A percentile compares a stretch with the other conserved stretches of the same genome.
phyloP scores from a whole-genome alignment of 2,113 vertebrate species.

The Perca flavescens region DNA sequence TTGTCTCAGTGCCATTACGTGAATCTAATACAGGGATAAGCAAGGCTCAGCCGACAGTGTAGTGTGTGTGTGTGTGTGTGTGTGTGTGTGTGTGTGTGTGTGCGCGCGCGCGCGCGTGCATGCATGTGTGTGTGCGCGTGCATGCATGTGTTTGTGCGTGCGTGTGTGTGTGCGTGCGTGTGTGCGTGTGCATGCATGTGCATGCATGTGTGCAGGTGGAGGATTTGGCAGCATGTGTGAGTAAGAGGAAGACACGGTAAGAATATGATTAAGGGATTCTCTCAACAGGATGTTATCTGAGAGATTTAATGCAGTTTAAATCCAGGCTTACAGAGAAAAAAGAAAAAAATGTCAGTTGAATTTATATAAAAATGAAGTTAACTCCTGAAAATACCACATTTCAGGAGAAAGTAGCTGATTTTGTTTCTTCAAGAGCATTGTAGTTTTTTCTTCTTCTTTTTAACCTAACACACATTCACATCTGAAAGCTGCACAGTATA shows the following conservation, averaged over 20 bases:
- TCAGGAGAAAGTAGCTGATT: too few relatives aligned
- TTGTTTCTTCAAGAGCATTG: background rate
- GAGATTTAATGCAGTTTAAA: slow-evolving; percentile 34
- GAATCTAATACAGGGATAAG: slow-evolving; percentile 71
- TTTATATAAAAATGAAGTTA: background rate
- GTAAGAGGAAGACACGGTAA: slow-evolving; percentile 33
- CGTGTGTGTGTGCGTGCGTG: background rate
- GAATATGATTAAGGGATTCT: slow-evolving; percentile 56
- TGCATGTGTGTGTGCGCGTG: background rate
- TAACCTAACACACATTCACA: background rate
- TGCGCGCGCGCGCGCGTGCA: too few relatives aligned
- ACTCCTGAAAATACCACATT: slow-evolving; percentile 1
- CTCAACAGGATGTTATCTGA: slow-evolving; percentile 56
- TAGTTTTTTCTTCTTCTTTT: background rate
- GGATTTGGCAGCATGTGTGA: slow-evolving; percentile 53
- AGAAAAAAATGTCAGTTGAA: slow-evolving; percentile 9
- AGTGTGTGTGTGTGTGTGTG: slow-evolving; percentile 19
- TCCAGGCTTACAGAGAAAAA: slow-evolving; percentile 7
- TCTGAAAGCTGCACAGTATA: too few relatives aligned
- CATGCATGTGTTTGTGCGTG: slow-evolving; percentile 12
- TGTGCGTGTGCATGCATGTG: background rate
- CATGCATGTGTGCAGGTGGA: slow-evolving; percentile 47
- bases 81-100: background rate
- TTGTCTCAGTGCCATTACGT: slow-evolving; percentile 65
- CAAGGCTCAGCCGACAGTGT: background rate